Evolutionary conservation across 2,888 invertebrate species (phyloP).

Genomic region (Apamea monoglypha): DNA sequence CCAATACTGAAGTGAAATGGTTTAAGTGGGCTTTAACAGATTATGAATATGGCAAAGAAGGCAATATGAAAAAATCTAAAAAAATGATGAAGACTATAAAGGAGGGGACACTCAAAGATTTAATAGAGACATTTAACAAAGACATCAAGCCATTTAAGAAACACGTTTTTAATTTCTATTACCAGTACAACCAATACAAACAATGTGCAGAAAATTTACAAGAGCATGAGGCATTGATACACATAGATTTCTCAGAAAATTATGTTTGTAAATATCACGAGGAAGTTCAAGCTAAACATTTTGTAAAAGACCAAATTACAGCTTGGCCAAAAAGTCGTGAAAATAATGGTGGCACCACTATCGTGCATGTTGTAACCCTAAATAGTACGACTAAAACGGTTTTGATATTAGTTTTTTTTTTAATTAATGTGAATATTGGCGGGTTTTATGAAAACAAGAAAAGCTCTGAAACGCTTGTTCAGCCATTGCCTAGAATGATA

Average conservation of each 20-base stretch:
- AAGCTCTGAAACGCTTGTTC: too few relatives aligned
- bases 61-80: background rate
- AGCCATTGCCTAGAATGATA: too few relatives aligned
- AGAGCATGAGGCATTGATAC: background rate
- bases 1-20: background rate
- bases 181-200: slow-evolving; percentile 3
- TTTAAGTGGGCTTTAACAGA: slow-evolving; percentile 1
- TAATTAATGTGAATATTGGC: too few relatives aligned
- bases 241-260: background rate
- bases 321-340: too few relatives aligned
- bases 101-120: background rate
- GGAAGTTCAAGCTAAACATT: slow-evolving; percentile 4
- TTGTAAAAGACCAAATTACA: slow-evolving; percentile 10
- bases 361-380: too few relatives aligned
- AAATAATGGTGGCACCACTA: too few relatives aligned
- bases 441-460: too few relatives aligned
- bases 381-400: too few relatives aligned
- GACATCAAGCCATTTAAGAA: background rate
- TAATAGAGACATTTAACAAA: background rate
- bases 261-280: slow-evolving; percentile 6
- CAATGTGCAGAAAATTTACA: background rate
- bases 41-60: slow-evolving; percentile 1
- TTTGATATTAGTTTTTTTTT: too few relatives aligned
- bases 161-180: background rate
- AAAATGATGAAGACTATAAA: background rate